Evolutionary conservation across 1,140 invertebrate genomes (phyloP).

Genomic region (Thalassaphorura encarpata): DNA sequence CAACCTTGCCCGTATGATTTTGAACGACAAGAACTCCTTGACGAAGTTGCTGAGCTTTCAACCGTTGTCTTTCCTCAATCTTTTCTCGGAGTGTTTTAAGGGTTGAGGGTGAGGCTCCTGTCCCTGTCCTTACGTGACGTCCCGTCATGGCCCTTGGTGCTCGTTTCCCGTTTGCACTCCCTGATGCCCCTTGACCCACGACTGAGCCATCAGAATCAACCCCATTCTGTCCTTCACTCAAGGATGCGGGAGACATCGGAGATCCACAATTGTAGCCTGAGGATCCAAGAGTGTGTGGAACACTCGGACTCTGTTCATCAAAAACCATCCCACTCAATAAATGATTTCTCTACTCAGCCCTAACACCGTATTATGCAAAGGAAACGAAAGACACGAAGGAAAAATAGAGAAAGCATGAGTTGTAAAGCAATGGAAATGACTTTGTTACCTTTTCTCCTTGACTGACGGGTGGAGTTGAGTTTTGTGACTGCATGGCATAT

Average conservation of each 20-base stretch:
- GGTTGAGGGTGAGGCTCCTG: slow-evolving; percentile 42
- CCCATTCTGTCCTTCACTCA: slow-evolving; percentile 44
- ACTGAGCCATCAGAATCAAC: slow-evolving; percentile 39
- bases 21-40: no score
- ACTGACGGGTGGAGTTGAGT: slow-evolving; percentile 19
- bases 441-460: slow-evolving; percentile 31
- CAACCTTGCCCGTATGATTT: background rate
- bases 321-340: background rate
- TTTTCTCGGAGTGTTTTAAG: slow-evolving; percentile 41
- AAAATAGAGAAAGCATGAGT: background rate
- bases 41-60: slow-evolving; percentile 33
- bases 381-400: background rate
- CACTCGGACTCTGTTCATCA: slow-evolving; percentile 14
- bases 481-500: slow-evolving; percentile 32
- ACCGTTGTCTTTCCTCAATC: slow-evolving; percentile 40
- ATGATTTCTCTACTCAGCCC: background rate
- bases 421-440: no score
- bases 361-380: background rate
- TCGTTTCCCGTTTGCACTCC: slow-evolving; percentile 35
- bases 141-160: slow-evolving; percentile 40
- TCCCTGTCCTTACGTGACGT: slow-evolving; percentile 43
- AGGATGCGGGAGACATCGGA: slow-evolving; percentile 41
- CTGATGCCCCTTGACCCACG: slow-evolving; percentile 21
- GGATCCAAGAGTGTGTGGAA: slow-evolving; percentile 12
- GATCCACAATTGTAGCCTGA: slow-evolving; percentile 24